These are phyloP conservation scores for Drosophila bocki DNA, from an alignment of 1,140 invertebrate genomes.

Conservation along the genomic window DNA sequence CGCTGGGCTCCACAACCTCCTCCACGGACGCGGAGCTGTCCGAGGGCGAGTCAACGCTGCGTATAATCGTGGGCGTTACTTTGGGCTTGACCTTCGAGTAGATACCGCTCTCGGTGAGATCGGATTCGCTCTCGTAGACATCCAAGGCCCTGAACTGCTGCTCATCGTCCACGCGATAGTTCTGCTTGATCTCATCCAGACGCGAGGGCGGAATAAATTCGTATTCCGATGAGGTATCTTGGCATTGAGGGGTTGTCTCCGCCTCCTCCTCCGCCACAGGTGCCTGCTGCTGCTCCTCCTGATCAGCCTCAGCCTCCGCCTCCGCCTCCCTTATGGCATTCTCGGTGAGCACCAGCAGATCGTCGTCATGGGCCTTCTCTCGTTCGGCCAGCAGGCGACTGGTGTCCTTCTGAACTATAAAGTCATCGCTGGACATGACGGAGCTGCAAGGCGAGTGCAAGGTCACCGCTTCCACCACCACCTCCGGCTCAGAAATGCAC, in stretches of 20 bases:
- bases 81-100: conserved; percentile 70
- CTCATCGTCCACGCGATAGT: conserved; percentile 74
- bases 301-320: conserved; percentile 16
- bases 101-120: conserved; percentile 75
- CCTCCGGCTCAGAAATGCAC: conserved; percentile 3
- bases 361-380: conserved; percentile 69
- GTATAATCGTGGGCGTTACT: conserved; percentile 60
- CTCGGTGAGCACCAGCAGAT: conserved; percentile 66
- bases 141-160: conserved; percentile 76
- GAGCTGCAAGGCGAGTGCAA: conserved; percentile 68
- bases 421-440: conserved; percentile 77
- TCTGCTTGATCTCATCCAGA: conserved; percentile 57
- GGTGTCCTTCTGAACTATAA: conserved; percentile 78
- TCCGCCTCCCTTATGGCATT: conserved; percentile 60
- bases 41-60: conserved; percentile 54
- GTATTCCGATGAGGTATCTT: conserved; percentile 57
- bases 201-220: conserved; percentile 71
- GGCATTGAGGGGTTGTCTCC: background rate
- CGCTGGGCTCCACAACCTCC: conserved; percentile 37
- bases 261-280: background rate
- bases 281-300: background rate
- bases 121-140: conserved; percentile 83
- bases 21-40: conserved; percentile 54
- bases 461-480: background rate
- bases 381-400: conserved; percentile 55